A percentile compares a stretch with the other conserved stretches of the same genome.
phyloP scores from a whole-genome alignment of 1,140 invertebrate genomes.

The Globodera ellingtonae region DNA sequence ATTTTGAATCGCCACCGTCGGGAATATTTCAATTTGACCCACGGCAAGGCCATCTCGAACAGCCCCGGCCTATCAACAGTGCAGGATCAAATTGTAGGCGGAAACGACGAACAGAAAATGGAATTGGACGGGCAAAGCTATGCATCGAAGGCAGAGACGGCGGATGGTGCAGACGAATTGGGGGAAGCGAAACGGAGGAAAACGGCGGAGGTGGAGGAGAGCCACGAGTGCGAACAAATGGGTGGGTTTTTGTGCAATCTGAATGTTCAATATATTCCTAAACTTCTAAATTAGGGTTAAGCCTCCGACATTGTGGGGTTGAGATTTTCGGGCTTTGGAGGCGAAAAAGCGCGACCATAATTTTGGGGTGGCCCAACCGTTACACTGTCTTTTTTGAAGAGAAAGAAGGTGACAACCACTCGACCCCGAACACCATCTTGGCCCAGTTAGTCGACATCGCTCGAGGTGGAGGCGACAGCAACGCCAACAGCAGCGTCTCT shows the following conservation, averaged over 20 bases:
- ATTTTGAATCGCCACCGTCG: constrained; percentile 22
- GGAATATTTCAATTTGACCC: constrained; percentile 26
- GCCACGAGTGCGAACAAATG: not conserved
- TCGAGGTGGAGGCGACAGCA: not conserved
- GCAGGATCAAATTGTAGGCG: not conserved
- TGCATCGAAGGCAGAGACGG: not conserved
- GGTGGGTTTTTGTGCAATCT: not conserved
- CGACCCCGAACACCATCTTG: constrained; percentile 22
- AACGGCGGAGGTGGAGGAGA: not conserved
- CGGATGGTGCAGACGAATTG: not conserved
- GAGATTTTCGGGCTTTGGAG: too few species aligned
- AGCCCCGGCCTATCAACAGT: not conserved
- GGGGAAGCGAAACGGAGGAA: not conserved
- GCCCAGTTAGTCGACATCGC: constrained; percentile 29
- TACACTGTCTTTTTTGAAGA: not conserved
- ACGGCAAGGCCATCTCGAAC: not conserved
- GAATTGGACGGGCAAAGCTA: constrained; percentile 8
- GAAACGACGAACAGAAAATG: constrained; percentile 13
- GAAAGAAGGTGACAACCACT: not conserved
- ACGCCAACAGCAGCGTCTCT: constrained; percentile 8
- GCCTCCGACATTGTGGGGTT: too few species aligned
- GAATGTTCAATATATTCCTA: too few species aligned
- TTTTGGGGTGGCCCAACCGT: too few species aligned
- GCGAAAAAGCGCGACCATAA: too few species aligned
- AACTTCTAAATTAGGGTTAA: too few species aligned